These are phyloP conservation scores for Lepidochitona cinerea DNA, from an alignment of 2,888 invertebrate species.

Conservation along the genomic window DNA sequence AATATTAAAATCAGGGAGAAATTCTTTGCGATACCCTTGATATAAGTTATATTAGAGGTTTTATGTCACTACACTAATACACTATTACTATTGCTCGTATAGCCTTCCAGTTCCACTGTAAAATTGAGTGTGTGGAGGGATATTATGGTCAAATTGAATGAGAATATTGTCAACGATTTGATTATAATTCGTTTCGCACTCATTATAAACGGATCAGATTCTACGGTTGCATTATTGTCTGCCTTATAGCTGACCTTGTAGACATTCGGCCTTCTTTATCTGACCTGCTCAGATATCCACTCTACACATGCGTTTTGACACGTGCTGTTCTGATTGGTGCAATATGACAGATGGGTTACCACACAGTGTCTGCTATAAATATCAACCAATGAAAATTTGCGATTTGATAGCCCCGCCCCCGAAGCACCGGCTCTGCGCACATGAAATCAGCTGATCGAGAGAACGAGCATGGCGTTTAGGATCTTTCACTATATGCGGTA, in stretches of 20 bases:
- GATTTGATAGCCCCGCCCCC: not conserved
- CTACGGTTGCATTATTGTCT: not conserved
- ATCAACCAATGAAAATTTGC: not conserved
- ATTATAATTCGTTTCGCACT: not conserved
- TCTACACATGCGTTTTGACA: not conserved
- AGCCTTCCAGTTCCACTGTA: no score
- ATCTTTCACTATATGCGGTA: no score
- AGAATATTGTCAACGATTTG: not conserved
- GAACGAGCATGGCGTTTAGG: not conserved
- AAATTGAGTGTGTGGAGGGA: no score
- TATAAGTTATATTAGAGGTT: no score
- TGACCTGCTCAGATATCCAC: no score
- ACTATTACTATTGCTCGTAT: no score
- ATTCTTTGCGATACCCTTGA: no score
- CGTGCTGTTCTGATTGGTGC: conserved; percentile 1
- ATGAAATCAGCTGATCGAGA: conserved; percentile 1
- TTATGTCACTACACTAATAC: no score
- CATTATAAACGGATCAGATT: not conserved
- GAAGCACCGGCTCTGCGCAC: not conserved
- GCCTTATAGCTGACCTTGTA: no score
- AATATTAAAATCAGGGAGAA: no score
- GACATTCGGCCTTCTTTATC: no score
- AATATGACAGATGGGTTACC: conserved; percentile 7
- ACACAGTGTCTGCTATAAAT: not conserved
- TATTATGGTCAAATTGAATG: no score